Base-by-base conservation (phyloP, 1,140 invertebrate species). In the Schmidtea mediterranea region DNA sequence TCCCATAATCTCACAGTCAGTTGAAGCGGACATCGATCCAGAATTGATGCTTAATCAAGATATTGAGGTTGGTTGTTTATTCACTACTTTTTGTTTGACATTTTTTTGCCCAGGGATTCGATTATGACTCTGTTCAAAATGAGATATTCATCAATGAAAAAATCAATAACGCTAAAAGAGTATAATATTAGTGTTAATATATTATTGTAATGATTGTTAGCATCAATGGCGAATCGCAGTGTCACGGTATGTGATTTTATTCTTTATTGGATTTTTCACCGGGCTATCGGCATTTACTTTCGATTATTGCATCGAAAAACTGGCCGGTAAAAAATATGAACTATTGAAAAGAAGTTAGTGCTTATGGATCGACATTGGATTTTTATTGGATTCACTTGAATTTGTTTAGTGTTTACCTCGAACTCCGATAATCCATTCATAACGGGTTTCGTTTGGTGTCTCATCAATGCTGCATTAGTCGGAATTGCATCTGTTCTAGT, bases 221-320 rank as follows among this genome's bases (percentile, higher is more conserved):
- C 43, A 45, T 21, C 2, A 24, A 21, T 9, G 19, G 10, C 36
- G 16, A 32, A 24, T 48, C 10, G 46, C 6, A 40, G 18, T 48
- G 23, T 48, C 19, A 13, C 46, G 46, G 8, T 48, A 22, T 21
- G 19, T 48, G 13, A 13, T 48, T 36, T 40, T 38, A 37, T 40
- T 48, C 15, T 24, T 48, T 12, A 48, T 48, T 32, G 46, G 46
- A 48, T 37, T 48, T n/a, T 18, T 48, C 13, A 48, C 46, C 13
- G 46, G 46, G 43, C 8, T 40, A 32, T 6, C 23, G 9, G 46
- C 16, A 2, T 48, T 24, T 22, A 13, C 23, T 36, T 22, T 48
- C 13, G 46, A 48, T 48, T 37, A 22, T 21, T 36, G 22, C 5
- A 48, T 48, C 6, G 46, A 48, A 8, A 18, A 21, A 5, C 23